phyloP scores from a whole-genome alignment of 2,888 invertebrate genomes.

The Abrostola triplasia region DNA sequence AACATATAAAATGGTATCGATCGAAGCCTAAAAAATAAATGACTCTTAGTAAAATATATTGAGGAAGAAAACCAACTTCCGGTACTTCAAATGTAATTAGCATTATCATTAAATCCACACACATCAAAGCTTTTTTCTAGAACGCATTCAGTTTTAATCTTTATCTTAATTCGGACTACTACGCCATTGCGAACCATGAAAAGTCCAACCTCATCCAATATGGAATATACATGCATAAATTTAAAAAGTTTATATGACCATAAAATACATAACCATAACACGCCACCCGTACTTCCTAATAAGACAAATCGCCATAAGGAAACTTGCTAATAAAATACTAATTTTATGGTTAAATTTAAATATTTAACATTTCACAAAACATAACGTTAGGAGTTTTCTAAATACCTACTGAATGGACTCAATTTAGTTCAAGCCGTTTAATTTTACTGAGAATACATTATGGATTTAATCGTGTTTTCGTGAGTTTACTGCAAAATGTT shows the following conservation, averaged over 20 bases:
- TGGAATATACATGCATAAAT: slow-evolving; percentile 7
- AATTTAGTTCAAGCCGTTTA: neutral
- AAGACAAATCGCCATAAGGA: slow-evolving; percentile 5
- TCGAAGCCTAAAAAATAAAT: no score
- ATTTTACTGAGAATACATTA: slow-evolving; percentile 1
- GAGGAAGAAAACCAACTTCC: no score
- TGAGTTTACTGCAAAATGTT: slow-evolving; percentile 1
- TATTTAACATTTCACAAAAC: slow-evolving; percentile 8
- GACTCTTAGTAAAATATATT: no score
- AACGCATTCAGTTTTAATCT: neutral
- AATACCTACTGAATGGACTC: neutral
- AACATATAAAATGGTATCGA: no score
- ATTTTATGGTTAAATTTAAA: slow-evolving; percentile 26
- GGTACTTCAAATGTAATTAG: no score
- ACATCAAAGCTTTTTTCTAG: neutral
- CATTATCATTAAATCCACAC: no score
- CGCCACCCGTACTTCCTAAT: slow-evolving; percentile 10
- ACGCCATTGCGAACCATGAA: neutral
- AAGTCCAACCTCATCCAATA: neutral
- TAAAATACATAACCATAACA: neutral
- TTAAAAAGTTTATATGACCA: slow-evolving; percentile 2
- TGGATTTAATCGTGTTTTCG: slow-evolving; percentile 2
- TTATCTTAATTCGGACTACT: neutral
- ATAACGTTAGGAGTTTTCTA: slow-evolving; percentile 1
- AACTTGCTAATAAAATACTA: slow-evolving; percentile 17